A percentile compares a stretch with the other conserved stretches of the same genome.
phyloP scores from a whole-genome alignment of 2,113 vertebrate species.

The Mola mola region DNA sequence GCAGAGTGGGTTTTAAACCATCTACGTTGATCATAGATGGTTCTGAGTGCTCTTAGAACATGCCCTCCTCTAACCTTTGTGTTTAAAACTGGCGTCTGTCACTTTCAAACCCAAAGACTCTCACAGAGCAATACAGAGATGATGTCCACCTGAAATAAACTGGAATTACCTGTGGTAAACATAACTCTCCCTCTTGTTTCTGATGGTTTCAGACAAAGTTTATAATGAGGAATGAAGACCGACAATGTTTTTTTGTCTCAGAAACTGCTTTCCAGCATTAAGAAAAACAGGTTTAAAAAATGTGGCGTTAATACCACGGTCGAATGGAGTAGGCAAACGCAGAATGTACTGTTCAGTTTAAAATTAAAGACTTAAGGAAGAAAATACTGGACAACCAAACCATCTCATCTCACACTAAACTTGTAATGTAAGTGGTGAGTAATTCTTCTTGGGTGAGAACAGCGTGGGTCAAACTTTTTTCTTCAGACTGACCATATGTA shows the following conservation, averaged over 20 bases:
- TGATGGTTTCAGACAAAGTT: constrained; percentile 66
- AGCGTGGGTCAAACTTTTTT: not conserved
- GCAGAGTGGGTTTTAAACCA: too few relatives aligned
- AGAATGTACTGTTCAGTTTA: constrained; percentile 14
- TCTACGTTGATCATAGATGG: too few relatives aligned
- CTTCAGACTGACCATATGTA: constrained; percentile 11
- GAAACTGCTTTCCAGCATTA: constrained; percentile 23
- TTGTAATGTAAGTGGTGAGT: not conserved
- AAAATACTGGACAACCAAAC: constrained; percentile 38
- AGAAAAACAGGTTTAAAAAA: constrained; percentile 48
- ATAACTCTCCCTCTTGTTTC: constrained; percentile 51
- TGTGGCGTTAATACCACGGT: constrained; percentile 43
- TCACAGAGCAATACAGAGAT: constrained; percentile 59
- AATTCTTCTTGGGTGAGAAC: constrained; percentile 22
- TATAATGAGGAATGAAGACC: constrained; percentile 74
- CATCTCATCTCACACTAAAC: constrained; percentile 32
- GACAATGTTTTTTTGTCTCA: constrained; percentile 75
- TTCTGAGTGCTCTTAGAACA: too few relatives aligned
- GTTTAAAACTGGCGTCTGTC: constrained; percentile 56
- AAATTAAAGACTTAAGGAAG: constrained; percentile 48
- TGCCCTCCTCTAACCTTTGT: too few relatives aligned
- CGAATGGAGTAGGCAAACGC: constrained; percentile 40
- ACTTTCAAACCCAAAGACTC: constrained; percentile 30
- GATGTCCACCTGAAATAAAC: constrained; percentile 72
- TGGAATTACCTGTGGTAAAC: constrained; percentile 57